These are phyloP conservation scores for Galerucella nymphaeae DNA, from an alignment of 2,888 invertebrate genomes.

Conservation along the genomic window DNA sequence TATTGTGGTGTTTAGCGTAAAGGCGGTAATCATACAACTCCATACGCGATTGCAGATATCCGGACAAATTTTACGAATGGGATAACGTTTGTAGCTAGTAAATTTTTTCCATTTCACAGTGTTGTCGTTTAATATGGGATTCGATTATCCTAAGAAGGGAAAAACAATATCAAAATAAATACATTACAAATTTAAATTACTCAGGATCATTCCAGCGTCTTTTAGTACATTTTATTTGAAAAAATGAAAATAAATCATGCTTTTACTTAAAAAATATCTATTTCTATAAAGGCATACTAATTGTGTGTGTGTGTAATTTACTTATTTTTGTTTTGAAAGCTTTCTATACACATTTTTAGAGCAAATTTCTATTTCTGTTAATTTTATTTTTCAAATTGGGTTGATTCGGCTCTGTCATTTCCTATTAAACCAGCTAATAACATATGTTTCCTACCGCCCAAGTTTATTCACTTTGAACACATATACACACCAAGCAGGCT, in stretches of 20 bases:
- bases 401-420: neutral
- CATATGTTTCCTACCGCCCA: conserved; percentile 28
- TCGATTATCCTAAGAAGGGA: too few relatives aligned
- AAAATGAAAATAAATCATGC: too few relatives aligned
- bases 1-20: neutral
- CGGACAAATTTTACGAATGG: neutral
- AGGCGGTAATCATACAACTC: neutral
- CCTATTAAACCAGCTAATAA: conserved; percentile 18
- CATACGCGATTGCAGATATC: neutral
- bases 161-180: too few relatives aligned
- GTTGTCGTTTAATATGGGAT: neutral
- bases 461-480: conserved; percentile 33
- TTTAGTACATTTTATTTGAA: too few relatives aligned
- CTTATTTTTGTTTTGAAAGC: too few relatives aligned
- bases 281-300: too few relatives aligned
- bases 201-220: too few relatives aligned
- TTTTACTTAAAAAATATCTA: too few relatives aligned
- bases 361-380: too few relatives aligned
- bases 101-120: neutral
- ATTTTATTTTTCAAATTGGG: neutral
- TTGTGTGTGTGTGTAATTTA: too few relatives aligned
- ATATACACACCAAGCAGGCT: conserved; percentile 27
- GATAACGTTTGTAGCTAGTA: neutral
- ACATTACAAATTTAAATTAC: too few relatives aligned
- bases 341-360: too few relatives aligned